phyloP scores from a whole-genome alignment of 2,113 vertebrate genomes.

The Spilogale gracilis region DNA sequence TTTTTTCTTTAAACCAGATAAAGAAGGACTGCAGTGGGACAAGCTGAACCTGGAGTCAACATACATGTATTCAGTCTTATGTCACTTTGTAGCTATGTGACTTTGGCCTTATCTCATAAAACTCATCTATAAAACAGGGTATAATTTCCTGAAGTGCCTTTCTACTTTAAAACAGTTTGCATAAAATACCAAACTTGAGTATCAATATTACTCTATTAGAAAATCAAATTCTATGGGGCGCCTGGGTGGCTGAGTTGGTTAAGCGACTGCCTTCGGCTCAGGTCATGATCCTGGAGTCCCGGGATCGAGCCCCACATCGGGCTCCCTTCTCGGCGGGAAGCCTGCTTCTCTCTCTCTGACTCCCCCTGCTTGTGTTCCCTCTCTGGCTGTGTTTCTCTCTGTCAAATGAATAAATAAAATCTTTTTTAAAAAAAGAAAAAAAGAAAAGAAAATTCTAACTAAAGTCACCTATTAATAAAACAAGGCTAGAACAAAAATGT shows the following conservation, averaged over 20 bases:
- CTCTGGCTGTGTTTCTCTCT: too few relatives aligned
- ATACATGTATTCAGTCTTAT: background rate
- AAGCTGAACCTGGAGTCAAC: background rate
- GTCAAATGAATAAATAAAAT: too few relatives aligned
- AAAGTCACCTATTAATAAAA: constrained; percentile 17
- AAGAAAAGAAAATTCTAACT: background rate
- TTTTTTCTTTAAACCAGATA: background rate
- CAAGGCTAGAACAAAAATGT: constrained; percentile 18
- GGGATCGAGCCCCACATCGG: too few relatives aligned
- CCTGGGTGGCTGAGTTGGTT: too few relatives aligned
- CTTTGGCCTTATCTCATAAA: background rate
- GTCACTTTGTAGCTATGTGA: background rate
- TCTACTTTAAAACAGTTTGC: constrained; percentile 52
- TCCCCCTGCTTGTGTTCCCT: too few relatives aligned
- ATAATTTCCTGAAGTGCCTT: constrained; percentile 66
- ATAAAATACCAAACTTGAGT: constrained; percentile 43
- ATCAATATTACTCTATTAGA: constrained; percentile 2
- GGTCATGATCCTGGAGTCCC: too few relatives aligned
- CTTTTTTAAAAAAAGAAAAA: too few relatives aligned
- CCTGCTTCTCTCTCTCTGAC: too few relatives aligned
- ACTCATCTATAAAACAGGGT: background rate
- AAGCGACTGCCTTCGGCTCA: too few relatives aligned
- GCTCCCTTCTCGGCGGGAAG: too few relatives aligned
- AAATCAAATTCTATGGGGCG: constrained; percentile 8
- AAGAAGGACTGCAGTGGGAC: background rate